These are phyloP conservation scores for Drosophila atroscutellata DNA, from an alignment of 2,888 invertebrate genomes.

Conservation along the genomic window DNA sequence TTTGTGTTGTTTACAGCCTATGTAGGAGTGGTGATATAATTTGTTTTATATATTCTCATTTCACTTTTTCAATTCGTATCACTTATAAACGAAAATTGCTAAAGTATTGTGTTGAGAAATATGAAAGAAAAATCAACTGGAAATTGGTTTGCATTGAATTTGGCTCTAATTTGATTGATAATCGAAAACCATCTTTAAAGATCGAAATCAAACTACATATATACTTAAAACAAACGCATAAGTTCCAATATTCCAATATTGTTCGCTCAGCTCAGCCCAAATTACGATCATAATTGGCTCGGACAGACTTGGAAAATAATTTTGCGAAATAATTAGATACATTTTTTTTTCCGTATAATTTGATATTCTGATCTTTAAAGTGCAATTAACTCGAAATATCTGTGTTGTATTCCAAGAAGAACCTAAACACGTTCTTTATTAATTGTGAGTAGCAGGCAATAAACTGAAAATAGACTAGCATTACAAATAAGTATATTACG, in stretches of 20 bases:
- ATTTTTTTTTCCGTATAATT: slow-evolving; percentile 5
- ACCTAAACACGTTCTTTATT: slow-evolving; percentile 27
- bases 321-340: slow-evolving; percentile 1
- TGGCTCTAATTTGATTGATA: slow-evolving; percentile 24
- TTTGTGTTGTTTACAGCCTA: slow-evolving; percentile 86
- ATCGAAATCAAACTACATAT: slow-evolving; percentile 36
- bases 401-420: slow-evolving; percentile 12
- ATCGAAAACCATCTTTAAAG: slow-evolving; percentile 20
- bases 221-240: slow-evolving; percentile 2
- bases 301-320: slow-evolving; percentile 26
- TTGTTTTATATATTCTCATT: slow-evolving; percentile 41
- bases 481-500: slow-evolving; percentile 57
- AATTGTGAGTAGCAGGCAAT: slow-evolving; percentile 53
- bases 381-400: slow-evolving; percentile 7
- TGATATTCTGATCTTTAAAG: slow-evolving; percentile 45
- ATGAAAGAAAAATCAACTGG: slow-evolving; percentile 17
- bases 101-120: slow-evolving; percentile 19
- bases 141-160: slow-evolving; percentile 25
- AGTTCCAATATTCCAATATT: slow-evolving; percentile 16
- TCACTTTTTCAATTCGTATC: slow-evolving; percentile 29
- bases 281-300: background rate
- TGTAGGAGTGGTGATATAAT: slow-evolving; percentile 83
- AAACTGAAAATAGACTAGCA: slow-evolving; percentile 47
- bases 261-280: background rate
- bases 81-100: slow-evolving; percentile 29